A percentile compares a stretch with the other conserved stretches of the same genome.
Evolutionary conservation across 2,113 vertebrate genomes (phyloP).

Genomic region (Cyprinodon tularosa): DNA sequence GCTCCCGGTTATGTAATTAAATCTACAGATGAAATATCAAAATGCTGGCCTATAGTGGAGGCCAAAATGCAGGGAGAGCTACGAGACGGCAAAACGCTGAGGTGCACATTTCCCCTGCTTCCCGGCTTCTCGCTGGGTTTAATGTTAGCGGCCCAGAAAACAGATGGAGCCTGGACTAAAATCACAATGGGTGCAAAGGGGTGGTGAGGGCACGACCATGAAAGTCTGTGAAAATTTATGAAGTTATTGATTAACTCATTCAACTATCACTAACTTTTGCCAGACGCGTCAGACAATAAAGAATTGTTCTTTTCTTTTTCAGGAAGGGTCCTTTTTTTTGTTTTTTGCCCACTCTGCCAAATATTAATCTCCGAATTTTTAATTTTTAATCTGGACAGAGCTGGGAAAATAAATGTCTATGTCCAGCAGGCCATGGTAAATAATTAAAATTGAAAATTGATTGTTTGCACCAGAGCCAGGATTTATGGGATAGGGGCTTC

Average conservation of each 20-base stretch:
- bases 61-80: constrained; percentile 53
- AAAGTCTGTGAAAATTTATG: constrained; percentile 79
- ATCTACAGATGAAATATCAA: constrained; percentile 80
- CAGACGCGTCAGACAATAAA: constrained; percentile 69
- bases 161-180: constrained; percentile 68
- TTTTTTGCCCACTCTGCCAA: constrained; percentile 74
- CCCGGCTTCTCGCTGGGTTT: constrained; percentile 47
- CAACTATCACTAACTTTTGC: constrained; percentile 73
- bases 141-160: constrained; percentile 53
- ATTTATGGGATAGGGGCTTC: constrained; percentile 87
- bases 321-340: constrained; percentile 51
- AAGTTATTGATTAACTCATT: constrained; percentile 80
- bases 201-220: constrained; percentile 40
- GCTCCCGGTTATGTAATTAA: constrained; percentile 76
- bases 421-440: constrained; percentile 86
- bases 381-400: constrained; percentile 86
- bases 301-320: constrained; percentile 40
- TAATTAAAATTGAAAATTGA: constrained; percentile 96
- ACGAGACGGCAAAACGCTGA: constrained; percentile 74
- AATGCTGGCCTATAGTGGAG: constrained; percentile 57
- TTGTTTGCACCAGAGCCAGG: constrained; percentile 88
- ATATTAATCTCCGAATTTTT: constrained; percentile 87
- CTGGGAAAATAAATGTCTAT: constrained; percentile 84
- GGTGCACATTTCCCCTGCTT: constrained; percentile 53
- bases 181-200: constrained; percentile 50